phyloP scores from a whole-genome alignment of 2,888 invertebrate species.

The Hetaerina titia region DNA sequence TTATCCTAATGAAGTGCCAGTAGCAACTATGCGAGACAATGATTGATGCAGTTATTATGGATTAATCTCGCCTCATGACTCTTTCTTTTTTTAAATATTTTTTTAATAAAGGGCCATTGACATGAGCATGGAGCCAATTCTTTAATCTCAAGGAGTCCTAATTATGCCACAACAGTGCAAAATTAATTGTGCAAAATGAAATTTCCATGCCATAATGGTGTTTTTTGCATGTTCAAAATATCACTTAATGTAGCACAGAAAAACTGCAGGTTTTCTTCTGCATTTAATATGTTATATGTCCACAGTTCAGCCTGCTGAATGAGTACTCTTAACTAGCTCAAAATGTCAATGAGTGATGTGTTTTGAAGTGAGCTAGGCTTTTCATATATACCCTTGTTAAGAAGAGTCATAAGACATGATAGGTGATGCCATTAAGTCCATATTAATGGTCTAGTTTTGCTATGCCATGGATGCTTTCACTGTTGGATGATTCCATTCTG shows the following conservation, averaged over 20 bases:
- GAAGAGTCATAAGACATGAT: not conserved
- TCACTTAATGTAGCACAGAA: not conserved
- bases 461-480: slow-evolving; percentile 36
- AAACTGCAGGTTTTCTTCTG: not conserved
- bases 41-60: not conserved
- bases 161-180: not conserved
- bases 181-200: not conserved
- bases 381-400: not conserved
- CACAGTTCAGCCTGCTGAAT: not conserved
- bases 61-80: not conserved
- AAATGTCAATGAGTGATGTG: not conserved
- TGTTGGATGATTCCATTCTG: not conserved
- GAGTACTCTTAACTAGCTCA: not conserved
- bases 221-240: not conserved
- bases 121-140: not conserved
- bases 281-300: not conserved
- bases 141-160: not conserved
- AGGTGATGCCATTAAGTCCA: not conserved
- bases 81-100: not conserved
- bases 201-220: not conserved
- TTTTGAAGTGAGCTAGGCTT: not conserved
- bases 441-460: slow-evolving; percentile 6
- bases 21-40: not conserved
- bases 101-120: not conserved
- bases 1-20: slow-evolving; percentile 30